Conservation (phyloP, 1,140 invertebrate genomes). For the Penaeus japonicus region DNA sequence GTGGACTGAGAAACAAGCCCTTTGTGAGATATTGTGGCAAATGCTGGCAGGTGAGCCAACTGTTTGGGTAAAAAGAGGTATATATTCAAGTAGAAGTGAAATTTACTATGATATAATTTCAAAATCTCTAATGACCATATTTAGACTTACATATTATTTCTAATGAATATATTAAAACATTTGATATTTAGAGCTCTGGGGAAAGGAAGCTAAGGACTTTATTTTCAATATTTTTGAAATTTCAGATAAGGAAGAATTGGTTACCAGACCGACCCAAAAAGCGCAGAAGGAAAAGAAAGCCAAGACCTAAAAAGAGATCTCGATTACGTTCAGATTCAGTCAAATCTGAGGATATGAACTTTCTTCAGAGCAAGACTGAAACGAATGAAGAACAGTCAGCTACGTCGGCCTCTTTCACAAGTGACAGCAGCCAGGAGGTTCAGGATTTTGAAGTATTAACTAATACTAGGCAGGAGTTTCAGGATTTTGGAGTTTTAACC, state of each 20-base stretch:
- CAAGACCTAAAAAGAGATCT: slow-evolving; percentile 29
- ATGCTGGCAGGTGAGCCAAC: slow-evolving; percentile 37
- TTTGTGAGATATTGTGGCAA: slow-evolving; percentile 42
- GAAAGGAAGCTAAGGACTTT: background rate
- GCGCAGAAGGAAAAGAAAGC: slow-evolving; percentile 40
- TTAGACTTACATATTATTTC: no score
- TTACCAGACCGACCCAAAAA: slow-evolving; percentile 33
- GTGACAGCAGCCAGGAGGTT: no score
- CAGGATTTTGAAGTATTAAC: no score
- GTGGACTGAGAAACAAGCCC: slow-evolving; percentile 33
- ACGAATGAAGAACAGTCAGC: no score
- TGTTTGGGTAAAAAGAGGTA: background rate
- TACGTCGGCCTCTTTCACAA: no score
- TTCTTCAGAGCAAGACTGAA: background rate
- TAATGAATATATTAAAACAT: background rate
- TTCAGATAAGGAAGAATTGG: slow-evolving; percentile 51
- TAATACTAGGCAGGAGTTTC: no score
- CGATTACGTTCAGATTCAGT: background rate
- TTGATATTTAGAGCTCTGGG: background rate
- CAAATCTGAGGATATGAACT: background rate
- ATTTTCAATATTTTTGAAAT: background rate
- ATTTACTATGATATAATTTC: no score
- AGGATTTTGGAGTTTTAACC: no score
- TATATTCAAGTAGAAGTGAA: no score
- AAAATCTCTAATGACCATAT: no score